phyloP scores from a whole-genome alignment of 1,140 invertebrate species.

The Penaeus japonicus region DNA sequence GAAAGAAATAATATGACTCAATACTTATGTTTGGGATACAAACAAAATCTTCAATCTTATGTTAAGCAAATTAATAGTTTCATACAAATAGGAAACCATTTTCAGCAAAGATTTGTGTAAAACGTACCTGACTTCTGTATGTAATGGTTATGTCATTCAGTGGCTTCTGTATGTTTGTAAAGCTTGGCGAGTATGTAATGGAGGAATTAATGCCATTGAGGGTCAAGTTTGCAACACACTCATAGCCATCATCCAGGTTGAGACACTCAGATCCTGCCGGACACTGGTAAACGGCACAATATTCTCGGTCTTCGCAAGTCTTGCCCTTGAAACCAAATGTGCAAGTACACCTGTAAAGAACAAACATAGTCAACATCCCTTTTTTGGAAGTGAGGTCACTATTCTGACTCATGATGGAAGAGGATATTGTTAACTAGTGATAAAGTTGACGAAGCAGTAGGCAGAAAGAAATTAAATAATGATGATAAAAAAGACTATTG shows the following conservation, averaged over 20 bases:
- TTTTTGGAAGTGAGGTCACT: too few relatives aligned
- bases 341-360: constrained; percentile 75
- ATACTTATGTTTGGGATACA: too few relatives aligned
- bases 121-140: constrained; percentile 49
- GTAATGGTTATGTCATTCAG: constrained; percentile 36
- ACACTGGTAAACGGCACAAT: constrained; percentile 84
- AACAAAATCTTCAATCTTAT: too few relatives aligned
- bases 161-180: constrained; percentile 31
- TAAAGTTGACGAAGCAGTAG: too few relatives aligned
- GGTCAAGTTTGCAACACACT: constrained; percentile 89
- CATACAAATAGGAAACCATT: not conserved
- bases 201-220: constrained; percentile 73
- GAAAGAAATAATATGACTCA: not conserved
- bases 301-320: constrained; percentile 89
- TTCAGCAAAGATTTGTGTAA: not conserved
- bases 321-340: constrained; percentile 90
- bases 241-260: constrained; percentile 89
- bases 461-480: too few relatives aligned
- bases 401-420: too few relatives aligned
- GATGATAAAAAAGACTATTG: too few relatives aligned
- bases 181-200: constrained; percentile 56
- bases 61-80: not conserved
- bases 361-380: not conserved
- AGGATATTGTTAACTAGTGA: too few relatives aligned
- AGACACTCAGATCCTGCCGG: constrained; percentile 81